Base-by-base conservation (phyloP, 1,140 invertebrate genomes). In the Ericerus pela region DNA sequence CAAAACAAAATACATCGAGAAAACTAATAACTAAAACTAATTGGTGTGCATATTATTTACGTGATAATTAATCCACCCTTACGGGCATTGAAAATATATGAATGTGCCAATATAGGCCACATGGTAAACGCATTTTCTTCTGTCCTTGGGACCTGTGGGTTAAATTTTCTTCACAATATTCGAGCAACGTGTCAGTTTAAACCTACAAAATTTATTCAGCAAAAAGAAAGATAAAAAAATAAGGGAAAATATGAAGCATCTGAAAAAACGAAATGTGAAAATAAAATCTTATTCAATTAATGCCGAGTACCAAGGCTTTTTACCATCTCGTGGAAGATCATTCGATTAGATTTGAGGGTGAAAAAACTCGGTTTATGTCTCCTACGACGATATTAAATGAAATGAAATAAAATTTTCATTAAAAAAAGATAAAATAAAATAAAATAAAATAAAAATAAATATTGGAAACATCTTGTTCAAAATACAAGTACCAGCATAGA, bases 21-120 rank as follows among this genome's bases (percentile, higher is more conserved):
- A n/a, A n/a, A n/a, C n/a, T n/a, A n/a, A n/a, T n/a, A n/a, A n/a
- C n/a, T n/a, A n/a, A n/a, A n/a, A n/a, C n/a, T n/a, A n/a, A n/a
- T n/a, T n/a, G n/a, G n/a, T n/a, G n/a, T n/a, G n/a, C n/a, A n/a
- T n/a, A n/a, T n/a, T n/a, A n/a, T n/a, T n/a, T n/a, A n/a, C n/a
- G n/a, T n/a, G n/a, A n/a, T n/a, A n/a, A n/a, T n/a, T n/a, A 18
- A 47, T 47, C 41, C 41, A 47, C 41, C 41, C 41, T 47, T 47
- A 24, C 8, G 41, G 41, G 41, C 41, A 24, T 47, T 14, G 41
- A 24, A 22, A 47, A n/a, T n/a, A n/a, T n/a, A n/a, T n/a, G n/a
- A 8, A 47, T 54, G 41, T 54, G 57, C 57, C 57, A 36, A 58
- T 47, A 51, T 54, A 58, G 57, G 57, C 57, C 57, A 58, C 41